A percentile compares a stretch with the other conserved stretches of the same genome.
Conservation (phyloP, 2,888 invertebrate species). For the Drosophila atripex region DNA sequence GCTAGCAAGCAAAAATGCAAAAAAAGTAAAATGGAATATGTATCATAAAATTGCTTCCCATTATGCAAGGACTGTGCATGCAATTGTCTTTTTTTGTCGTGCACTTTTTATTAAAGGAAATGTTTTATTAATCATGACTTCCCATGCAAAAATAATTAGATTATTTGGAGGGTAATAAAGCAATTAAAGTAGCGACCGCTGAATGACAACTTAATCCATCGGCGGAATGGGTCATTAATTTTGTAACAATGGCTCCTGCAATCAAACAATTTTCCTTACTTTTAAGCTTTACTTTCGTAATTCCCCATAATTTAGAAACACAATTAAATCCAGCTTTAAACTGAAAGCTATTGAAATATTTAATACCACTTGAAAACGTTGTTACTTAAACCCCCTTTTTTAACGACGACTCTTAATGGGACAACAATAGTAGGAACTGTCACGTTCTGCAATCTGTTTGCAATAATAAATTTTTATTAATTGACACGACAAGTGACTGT, state of each 20-base stretch:
- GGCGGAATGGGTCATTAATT: slow-evolving; percentile 66
- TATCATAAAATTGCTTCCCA: slow-evolving; percentile 61
- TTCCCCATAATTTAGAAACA: slow-evolving; percentile 9
- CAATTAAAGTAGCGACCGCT: neutral
- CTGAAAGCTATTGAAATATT: slow-evolving; percentile 48
- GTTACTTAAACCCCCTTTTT: slow-evolving; percentile 21
- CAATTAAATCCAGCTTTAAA: slow-evolving; percentile 3
- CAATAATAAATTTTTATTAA: slow-evolving; percentile 74
- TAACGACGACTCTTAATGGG: slow-evolving; percentile 17
- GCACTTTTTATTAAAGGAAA: slow-evolving; percentile 54
- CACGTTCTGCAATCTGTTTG: slow-evolving; percentile 30
- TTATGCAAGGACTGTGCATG: slow-evolving; percentile 40
- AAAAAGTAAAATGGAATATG: slow-evolving; percentile 47
- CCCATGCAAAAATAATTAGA: neutral
- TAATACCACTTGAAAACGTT: slow-evolving; percentile 36
- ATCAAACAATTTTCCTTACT: slow-evolving; percentile 59
- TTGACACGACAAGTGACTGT: slow-evolving; percentile 71
- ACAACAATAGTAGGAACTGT: slow-evolving; percentile 15
- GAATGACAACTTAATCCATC: slow-evolving; percentile 50
- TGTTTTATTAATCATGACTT: slow-evolving; percentile 57
- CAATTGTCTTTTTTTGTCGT: neutral
- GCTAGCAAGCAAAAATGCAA: neutral
- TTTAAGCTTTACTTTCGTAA: slow-evolving; percentile 22
- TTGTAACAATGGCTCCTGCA: slow-evolving; percentile 37
- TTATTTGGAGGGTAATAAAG: neutral